A percentile compares a stretch with the other conserved stretches of the same genome.
phyloP scores from a whole-genome alignment of 2,797 vertebrate genomes.

The Jordanella pulchra region DNA sequence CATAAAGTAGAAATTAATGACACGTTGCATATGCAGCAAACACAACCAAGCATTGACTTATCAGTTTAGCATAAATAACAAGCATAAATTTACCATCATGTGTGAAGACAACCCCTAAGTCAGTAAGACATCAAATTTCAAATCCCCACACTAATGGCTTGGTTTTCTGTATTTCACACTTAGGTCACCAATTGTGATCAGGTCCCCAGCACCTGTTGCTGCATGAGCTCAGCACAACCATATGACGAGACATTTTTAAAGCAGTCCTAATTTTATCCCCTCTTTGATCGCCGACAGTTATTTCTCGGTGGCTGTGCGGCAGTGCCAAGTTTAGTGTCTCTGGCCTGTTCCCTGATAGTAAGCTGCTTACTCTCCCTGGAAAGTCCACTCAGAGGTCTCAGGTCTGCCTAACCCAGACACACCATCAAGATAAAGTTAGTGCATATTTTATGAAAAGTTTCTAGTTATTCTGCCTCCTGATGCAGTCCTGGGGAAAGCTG shows the following conservation, averaged over 20 bases:
- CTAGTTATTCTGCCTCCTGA: not conserved
- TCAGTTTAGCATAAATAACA: no score
- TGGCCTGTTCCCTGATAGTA: constrained; percentile 22
- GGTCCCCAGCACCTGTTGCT: constrained; percentile 68
- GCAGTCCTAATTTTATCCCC: constrained; percentile 68
- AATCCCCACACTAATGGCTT: constrained; percentile 23
- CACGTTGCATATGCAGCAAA: not conserved
- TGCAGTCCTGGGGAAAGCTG: not conserved
- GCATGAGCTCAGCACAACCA: constrained; percentile 69
- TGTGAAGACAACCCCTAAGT: not conserved
- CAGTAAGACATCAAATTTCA: constrained; percentile 5
- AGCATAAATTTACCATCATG: not conserved
- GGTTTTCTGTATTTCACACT: constrained; percentile 56
- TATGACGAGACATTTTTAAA: constrained; percentile 73
- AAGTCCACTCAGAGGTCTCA: constrained; percentile 8
- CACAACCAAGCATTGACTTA: no score
- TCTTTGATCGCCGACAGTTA: constrained; percentile 66
- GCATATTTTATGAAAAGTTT: not conserved
- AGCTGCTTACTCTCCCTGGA: constrained; percentile 23
- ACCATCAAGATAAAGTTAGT: not conserved
- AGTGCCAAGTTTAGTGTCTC: constrained; percentile 65
- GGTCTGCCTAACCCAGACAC: not conserved
- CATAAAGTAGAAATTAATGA: not conserved
- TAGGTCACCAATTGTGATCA: constrained; percentile 57
- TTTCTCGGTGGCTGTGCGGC: constrained; percentile 44